Conservation (phyloP, 2,113 vertebrate genomes). For the Nothocercus nigrocapillus region DNA sequence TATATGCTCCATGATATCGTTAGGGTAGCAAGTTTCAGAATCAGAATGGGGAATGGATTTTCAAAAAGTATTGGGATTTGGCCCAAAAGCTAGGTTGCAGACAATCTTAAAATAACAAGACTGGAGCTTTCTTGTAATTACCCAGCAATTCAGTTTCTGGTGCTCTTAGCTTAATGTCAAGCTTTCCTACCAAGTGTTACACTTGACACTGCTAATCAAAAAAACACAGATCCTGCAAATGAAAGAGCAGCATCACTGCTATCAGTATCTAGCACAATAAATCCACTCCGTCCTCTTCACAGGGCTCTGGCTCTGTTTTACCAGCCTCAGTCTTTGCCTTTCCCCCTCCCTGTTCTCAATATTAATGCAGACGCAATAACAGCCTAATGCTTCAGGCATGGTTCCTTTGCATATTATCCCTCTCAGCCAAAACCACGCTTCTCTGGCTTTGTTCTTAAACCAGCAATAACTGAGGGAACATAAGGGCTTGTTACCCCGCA, state of each 20-base stretch:
- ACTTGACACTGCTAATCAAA: slow-evolving; percentile 21
- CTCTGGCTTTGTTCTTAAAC: slow-evolving; percentile 19
- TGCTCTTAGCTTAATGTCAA: slow-evolving; percentile 14
- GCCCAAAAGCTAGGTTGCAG: not conserved
- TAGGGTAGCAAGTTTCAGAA: not conserved
- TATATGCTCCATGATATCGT: not conserved
- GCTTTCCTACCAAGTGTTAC: not conserved
- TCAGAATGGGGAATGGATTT: not conserved
- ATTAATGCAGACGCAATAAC: not conserved
- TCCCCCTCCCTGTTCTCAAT: not conserved
- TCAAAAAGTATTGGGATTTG: not conserved
- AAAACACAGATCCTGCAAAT: slow-evolving; percentile 17
- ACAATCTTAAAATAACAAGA: slow-evolving; percentile 25
- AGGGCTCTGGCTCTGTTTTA: not conserved
- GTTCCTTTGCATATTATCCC: not conserved
- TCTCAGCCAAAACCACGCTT: not conserved
- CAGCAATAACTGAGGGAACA: not conserved
- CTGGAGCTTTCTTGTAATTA: not conserved
- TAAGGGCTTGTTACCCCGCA: not conserved
- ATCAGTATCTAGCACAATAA: not conserved
- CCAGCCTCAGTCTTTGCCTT: not conserved
- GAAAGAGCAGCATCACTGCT: slow-evolving; percentile 35
- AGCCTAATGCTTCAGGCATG: not conserved
- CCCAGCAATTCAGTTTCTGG: not conserved
- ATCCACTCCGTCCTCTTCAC: not conserved